Base-by-base conservation (phyloP, 1,140 invertebrate species). In the Gryon sp. region DNA sequence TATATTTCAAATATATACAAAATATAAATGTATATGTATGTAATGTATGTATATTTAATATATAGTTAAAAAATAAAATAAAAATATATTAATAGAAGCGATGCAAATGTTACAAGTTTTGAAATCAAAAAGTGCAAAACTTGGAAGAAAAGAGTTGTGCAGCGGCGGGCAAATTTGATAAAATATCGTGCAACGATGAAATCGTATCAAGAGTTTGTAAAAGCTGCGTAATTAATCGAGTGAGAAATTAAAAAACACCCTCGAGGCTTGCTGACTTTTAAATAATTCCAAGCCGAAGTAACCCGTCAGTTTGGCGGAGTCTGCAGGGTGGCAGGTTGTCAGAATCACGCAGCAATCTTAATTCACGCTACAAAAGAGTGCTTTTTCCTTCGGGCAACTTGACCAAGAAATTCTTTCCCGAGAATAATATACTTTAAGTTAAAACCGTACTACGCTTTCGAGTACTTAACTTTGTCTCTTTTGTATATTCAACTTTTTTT, bases 241-340 rank as follows among this genome's bases (percentile, higher is more conserved):
- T 78, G 79, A 83, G 83, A 80, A 84, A 81, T 80, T 81, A 81
- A 79, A 77, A 80, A 78, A 79, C 73, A 63, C 73, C 85, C 79
- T 43, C 59, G 66, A 78, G 83, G 83, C 81, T 83, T 82, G 81
- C 85, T 84, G 84, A 85, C 84, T 86, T 86, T 85, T 85, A 86
- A 85, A 85, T 87, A 87, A 87, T 87, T 80, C 81, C 73, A 82
- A 72, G n/a, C 76, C 82, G 84, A 86, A 85, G 76, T 78, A 70
- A 79, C 79, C n/a, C n/a, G 80, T 81, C 78, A 82, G 78, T 73
- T 59, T 52, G 59, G 41, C 46, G 74, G n/a, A 77, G 78, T 69
- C 78, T 65, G 55, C 72, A 72, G 79, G 57, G 78, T 80, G 81
- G 75, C 81, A 82, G 81, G 59, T 82, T 86, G 85, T 86, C 85